Conservation (phyloP, 2,797 vertebrate genomes). For the Hypotaenidia philippensis region DNA sequence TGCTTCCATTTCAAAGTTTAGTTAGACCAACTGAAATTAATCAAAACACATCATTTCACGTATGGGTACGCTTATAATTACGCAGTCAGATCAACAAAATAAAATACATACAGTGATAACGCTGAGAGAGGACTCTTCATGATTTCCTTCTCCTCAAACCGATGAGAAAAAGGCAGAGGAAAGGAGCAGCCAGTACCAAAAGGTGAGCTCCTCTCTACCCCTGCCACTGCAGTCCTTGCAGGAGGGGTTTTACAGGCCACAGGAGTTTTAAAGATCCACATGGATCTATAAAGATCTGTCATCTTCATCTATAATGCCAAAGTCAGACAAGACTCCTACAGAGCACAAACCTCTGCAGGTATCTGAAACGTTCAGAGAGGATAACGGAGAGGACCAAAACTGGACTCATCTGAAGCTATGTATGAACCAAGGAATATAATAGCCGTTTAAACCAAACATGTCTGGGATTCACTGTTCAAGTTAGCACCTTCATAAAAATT, state of each 20-base stretch:
- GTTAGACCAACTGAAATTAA: slow-evolving; percentile 29
- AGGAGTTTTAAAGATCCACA: neutral
- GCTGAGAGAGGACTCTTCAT: neutral
- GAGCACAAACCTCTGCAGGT: accelerated
- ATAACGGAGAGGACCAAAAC: neutral
- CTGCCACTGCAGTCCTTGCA: neutral
- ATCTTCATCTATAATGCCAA: neutral
- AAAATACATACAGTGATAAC: neutral
- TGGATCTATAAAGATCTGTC: neutral
- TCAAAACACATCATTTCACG: neutral
- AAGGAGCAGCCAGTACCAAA: neutral
- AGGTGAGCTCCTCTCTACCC: neutral
- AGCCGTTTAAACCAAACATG: neutral
- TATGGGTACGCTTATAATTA: neutral
- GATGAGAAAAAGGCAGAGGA: neutral
- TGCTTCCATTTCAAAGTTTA: slow-evolving; percentile 58
- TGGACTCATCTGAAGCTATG: neutral
- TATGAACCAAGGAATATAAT: neutral
- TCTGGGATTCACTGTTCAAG: neutral
- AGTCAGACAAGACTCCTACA: neutral
- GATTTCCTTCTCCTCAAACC: neutral
- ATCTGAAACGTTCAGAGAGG: neutral
- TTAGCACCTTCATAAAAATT: neutral
- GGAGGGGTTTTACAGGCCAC: neutral
- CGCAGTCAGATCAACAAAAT: neutral